phyloP scores from a whole-genome alignment of 2,797 vertebrate species.

The Aythya fuligula region DNA sequence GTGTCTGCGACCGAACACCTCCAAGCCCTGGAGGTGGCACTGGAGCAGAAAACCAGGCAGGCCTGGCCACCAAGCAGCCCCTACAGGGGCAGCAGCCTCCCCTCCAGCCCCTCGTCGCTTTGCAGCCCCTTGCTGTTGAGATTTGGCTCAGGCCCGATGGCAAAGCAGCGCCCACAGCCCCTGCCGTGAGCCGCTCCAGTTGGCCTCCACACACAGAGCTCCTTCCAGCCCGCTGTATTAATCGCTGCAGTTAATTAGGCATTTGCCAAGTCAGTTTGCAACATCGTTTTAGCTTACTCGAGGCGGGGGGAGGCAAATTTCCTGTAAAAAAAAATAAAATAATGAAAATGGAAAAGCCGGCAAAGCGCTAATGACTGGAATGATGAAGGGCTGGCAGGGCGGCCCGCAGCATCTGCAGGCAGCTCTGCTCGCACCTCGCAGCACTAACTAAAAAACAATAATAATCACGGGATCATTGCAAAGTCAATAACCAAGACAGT shows the following conservation, averaged over 20 bases:
- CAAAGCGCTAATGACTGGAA: not conserved
- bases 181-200: not conserved
- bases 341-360: not conserved
- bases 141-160: not conserved
- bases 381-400: not conserved
- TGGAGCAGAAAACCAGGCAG: not conserved
- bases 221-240: not conserved
- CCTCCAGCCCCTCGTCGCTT: not conserved
- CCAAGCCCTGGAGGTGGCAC: not conserved
- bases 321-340: not conserved
- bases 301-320: not conserved
- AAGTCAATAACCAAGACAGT: not conserved
- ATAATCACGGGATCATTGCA: not conserved
- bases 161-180: not conserved
- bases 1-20: not conserved
- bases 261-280: not conserved
- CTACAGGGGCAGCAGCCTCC: not conserved
- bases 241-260: not conserved
- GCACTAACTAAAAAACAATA: not conserved
- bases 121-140: not conserved
- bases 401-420: not conserved
- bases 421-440: not conserved
- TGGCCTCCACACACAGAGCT: not conserved
- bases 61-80: not conserved
- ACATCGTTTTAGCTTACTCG: not conserved